Evolutionary conservation across 2,888 invertebrate genomes (phyloP), one percentile per base, ranked within the genome.

Genomic region (Scaptomyza polygonia): DNA sequence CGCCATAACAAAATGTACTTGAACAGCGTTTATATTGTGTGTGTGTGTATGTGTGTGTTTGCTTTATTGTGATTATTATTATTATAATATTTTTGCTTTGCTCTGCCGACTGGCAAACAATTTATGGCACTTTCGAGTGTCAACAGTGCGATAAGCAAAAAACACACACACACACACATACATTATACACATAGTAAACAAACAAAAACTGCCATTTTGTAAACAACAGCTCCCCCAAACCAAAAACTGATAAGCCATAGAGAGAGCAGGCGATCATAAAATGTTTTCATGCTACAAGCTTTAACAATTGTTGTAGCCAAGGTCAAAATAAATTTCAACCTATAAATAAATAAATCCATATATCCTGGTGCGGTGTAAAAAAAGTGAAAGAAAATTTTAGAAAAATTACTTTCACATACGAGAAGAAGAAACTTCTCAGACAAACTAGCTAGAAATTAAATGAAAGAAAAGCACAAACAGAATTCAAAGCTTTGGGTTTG

Each of bases 161-260:
- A 40, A n/a, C n/a, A 39, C 45, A 36, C 9, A 49, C 30, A 34
- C 42, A 44, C 27, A 47, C 25, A 42, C 7, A 36, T 7, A n/a
- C 52, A 18, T 14, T 51, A 51, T n/a, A n/a, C 40, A 55, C 39
- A 59, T 11, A 57, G 57, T 47, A 21, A 3, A 16, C 63, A 72
- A 53, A 65, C 5, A 5, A 21, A 63, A 78, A 84, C 82, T 87
- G 82, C 72, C 88, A 78, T 87, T 83, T 83, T 72, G 83, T 83
- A 87, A 87, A 87, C 86, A 88, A 84, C 67, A 57, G 34, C 12
- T 16, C 5, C 25, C 21, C 45, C 29, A 14, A 1, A 16, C 16
- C 36, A 36, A 21, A 32, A 47, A 34, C 49, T 66, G 83, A 64
- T 62, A 67, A 70, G 66, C 62, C 16, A 39, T 5, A 29, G 48